Percentiles rank a stretch among this genome's conserved stretches.
phyloP scores from a whole-genome alignment of 2,113 vertebrate genomes.

The Crocuta crocuta region DNA sequence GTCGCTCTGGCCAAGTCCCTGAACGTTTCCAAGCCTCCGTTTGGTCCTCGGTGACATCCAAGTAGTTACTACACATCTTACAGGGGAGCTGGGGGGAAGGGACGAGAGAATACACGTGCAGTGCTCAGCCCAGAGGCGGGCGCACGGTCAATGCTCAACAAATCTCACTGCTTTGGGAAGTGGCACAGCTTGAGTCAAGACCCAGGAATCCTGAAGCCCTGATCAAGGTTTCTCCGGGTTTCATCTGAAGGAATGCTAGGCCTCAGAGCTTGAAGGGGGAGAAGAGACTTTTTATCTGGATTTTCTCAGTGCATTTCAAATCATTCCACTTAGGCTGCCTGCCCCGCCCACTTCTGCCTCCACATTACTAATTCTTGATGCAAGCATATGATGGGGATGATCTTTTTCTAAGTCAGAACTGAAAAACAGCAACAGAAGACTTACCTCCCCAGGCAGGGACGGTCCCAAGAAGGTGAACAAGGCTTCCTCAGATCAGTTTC shows the following conservation, averaged over 20 bases:
- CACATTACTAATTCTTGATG: background rate
- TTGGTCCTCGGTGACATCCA: background rate
- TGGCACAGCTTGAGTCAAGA: background rate
- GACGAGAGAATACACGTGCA: rapidly evolving
- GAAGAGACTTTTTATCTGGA: background rate
- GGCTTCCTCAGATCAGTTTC: background rate
- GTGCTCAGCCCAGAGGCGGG: background rate
- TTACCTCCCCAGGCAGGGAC: background rate
- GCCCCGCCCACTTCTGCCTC: background rate
- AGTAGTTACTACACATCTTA: background rate
- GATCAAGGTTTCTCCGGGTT: background rate
- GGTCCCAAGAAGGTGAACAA: background rate
- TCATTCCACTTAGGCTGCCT: background rate
- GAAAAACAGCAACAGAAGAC: background rate
- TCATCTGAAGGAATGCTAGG: background rate
- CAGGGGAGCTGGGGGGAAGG: background rate
- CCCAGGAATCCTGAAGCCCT: background rate
- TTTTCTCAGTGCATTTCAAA: background rate
- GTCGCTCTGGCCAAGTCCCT: background rate
- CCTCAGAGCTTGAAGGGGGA: background rate
- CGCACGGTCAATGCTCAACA: rapidly evolving
- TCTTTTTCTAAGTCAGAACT: background rate
- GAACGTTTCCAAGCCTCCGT: background rate
- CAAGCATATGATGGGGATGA: background rate
- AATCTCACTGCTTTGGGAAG: background rate